These are phyloP conservation scores for Drosophila pruinosa DNA, from an alignment of 1,140 invertebrate genomes.

Conservation along the genomic window DNA sequence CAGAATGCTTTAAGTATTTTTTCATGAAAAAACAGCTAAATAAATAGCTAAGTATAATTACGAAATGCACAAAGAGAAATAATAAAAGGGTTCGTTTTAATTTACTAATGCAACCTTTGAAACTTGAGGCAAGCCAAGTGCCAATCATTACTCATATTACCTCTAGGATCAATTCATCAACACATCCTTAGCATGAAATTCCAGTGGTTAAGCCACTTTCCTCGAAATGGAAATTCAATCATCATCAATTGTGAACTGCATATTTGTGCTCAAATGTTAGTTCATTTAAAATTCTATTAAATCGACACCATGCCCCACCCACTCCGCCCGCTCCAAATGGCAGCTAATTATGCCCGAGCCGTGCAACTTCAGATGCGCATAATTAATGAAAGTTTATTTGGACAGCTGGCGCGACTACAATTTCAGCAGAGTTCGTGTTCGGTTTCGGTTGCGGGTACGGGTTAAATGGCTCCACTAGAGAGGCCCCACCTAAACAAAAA, in stretches of 20 bases:
- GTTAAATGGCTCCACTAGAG: too few species aligned
- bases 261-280: slow-evolving; percentile 25
- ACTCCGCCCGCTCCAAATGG: slow-evolving; percentile 10
- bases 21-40: too few species aligned
- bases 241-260: background rate
- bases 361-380: slow-evolving; percentile 53
- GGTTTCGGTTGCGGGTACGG: background rate
- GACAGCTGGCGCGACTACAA: slow-evolving; percentile 47
- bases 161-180: too few species aligned
- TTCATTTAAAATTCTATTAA: slow-evolving; percentile 68
- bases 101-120: too few species aligned
- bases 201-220: too few species aligned
- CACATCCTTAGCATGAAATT: too few species aligned
- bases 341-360: slow-evolving; percentile 34
- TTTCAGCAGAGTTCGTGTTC: background rate
- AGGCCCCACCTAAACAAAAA: slow-evolving; percentile 1
- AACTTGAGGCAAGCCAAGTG: too few species aligned
- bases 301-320: background rate
- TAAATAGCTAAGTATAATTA: too few species aligned
- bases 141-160: too few species aligned
- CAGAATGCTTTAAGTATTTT: too few species aligned
- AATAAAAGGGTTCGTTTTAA: too few species aligned
- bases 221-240: background rate
- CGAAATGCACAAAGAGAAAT: too few species aligned
- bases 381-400: slow-evolving; percentile 69